These are phyloP conservation scores for Perizoma flavofasciatum DNA, from an alignment of 2,888 invertebrate species.

Conservation along the genomic window DNA sequence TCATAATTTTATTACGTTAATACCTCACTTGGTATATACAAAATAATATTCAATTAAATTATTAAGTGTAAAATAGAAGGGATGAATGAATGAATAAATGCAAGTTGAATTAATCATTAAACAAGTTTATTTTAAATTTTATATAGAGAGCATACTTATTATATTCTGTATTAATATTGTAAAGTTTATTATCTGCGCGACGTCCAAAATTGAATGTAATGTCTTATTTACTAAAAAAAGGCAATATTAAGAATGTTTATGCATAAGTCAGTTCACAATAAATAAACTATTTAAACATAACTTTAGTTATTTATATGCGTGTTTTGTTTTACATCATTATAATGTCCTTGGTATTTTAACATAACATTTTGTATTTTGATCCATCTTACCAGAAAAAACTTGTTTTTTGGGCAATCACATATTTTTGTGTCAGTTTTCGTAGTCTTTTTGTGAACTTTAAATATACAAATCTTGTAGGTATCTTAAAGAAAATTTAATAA, in stretches of 20 bases:
- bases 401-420: too few relatives aligned
- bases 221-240: conserved; percentile 40
- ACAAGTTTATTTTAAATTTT: conserved; percentile 23
- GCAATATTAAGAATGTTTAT: conserved; percentile 43
- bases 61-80: conserved; percentile 58
- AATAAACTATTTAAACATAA: conserved; percentile 65
- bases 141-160: conserved; percentile 25
- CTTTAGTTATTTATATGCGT: conserved; percentile 50
- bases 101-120: conserved; percentile 46
- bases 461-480: too few relatives aligned
- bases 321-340: conserved; percentile 18
- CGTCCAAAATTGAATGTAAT: conserved; percentile 7
- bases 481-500: conserved; percentile 37
- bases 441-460: neutral
- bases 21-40: conserved; percentile 54
- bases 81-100: conserved; percentile 72
- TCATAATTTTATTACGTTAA: conserved; percentile 48
- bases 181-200: conserved; percentile 15
- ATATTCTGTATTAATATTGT: conserved; percentile 5
- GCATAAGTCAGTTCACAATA: conserved; percentile 52
- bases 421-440: neutral
- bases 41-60: conserved; percentile 38
- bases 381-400: too few relatives aligned
- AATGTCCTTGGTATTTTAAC: neutral
- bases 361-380: neutral